Conservation (phyloP, 2,797 vertebrate species). For the Nannoperca australis region DNA sequence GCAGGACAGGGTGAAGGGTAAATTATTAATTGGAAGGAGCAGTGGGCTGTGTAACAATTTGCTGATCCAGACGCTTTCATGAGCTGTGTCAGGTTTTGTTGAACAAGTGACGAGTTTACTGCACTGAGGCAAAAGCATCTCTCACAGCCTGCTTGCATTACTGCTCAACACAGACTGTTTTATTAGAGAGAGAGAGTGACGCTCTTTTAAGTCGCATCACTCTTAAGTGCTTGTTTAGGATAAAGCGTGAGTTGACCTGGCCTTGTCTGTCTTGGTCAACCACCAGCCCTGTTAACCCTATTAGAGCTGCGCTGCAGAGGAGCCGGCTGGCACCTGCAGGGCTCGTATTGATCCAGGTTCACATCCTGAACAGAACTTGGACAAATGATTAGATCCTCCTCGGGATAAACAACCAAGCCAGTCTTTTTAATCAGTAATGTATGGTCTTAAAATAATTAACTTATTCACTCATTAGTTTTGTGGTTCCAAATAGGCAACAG, state of each 20-base stretch:
- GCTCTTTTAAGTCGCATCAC: conserved; percentile 45
- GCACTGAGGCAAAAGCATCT: conserved; percentile 68
- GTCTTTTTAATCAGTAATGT: conserved; percentile 80
- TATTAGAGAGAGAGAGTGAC: conserved; percentile 47
- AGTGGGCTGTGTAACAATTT: conserved; percentile 85
- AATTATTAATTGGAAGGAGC: conserved; percentile 87
- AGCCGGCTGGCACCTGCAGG: conserved; percentile 67
- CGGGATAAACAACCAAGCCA: conserved; percentile 70
- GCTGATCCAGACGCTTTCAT: conserved; percentile 85
- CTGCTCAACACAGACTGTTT: conserved; percentile 38
- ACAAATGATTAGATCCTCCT: conserved; percentile 81
- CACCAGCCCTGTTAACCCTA: conserved; percentile 59
- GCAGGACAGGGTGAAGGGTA: conserved; percentile 77
- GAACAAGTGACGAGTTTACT: conserved; percentile 82
- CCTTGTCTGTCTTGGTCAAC: conserved; percentile 56
- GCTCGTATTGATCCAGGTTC: conserved; percentile 77
- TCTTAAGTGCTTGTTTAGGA: conserved; percentile 58
- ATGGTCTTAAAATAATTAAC: conserved; percentile 69
- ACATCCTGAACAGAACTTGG: conserved; percentile 78
- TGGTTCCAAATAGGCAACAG: conserved; percentile 57
- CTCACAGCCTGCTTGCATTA: conserved; percentile 62
- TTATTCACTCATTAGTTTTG: conserved; percentile 70
- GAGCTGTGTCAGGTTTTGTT: conserved; percentile 78
- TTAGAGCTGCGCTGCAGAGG: conserved; percentile 51
- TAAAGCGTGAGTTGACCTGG: conserved; percentile 50